A percentile compares a stretch with the other conserved stretches of the same genome.
Conservation (phyloP, 2,888 invertebrate genomes). For the Taphrorychus bicolor region DNA sequence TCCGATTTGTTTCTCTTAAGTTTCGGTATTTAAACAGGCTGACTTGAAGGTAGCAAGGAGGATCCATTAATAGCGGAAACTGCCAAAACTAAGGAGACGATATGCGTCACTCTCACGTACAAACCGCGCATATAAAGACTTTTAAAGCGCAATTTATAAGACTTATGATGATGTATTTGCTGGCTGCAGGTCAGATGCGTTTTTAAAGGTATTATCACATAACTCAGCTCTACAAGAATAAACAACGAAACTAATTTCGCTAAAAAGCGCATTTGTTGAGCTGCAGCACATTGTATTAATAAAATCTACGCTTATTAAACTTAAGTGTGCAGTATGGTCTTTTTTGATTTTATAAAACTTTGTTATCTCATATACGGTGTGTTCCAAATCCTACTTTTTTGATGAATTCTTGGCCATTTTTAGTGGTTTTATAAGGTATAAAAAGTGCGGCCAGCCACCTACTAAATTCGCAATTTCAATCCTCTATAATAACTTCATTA, state of each 20-base stretch:
- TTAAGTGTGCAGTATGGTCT: conserved; percentile 22
- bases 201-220: too few species aligned
- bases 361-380: not conserved
- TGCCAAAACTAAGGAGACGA: conserved; percentile 56
- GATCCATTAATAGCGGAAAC: conserved; percentile 40
- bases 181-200: conserved; percentile 16
- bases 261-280: conserved; percentile 17
- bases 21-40: not conserved
- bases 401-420: not conserved
- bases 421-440: too few species aligned
- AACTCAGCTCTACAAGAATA: not conserved
- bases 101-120: conserved; percentile 59
- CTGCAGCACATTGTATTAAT: conserved; percentile 25
- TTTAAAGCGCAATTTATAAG: conserved; percentile 32
- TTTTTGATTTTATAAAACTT: conserved; percentile 22
- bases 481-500: not conserved
- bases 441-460: too few species aligned
- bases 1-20: not conserved
- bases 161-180: conserved; percentile 25
- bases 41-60: conserved; percentile 27
- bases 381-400: not conserved
- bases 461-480: not conserved
- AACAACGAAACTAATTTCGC: not conserved
- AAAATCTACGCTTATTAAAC: conserved; percentile 39
- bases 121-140: conserved; percentile 56